Percentiles rank a stretch among this genome's conserved stretches.
These are phyloP conservation scores for Cichlasoma orientale DNA, from an alignment of 2,797 vertebrate species.

Conservation along the genomic window DNA sequence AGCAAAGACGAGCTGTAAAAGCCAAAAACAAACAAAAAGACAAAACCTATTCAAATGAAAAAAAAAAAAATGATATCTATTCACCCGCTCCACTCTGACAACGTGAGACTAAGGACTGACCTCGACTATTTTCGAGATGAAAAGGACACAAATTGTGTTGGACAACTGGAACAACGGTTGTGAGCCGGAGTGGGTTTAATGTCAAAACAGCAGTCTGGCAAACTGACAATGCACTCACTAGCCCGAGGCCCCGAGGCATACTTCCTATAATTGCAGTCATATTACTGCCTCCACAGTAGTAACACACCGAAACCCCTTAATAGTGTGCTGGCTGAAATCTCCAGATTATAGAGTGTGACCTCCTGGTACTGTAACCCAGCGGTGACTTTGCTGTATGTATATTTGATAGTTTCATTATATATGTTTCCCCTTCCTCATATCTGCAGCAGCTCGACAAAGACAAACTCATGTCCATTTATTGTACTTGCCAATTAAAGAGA, in stretches of 20 bases:
- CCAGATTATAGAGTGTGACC: conserved; percentile 38
- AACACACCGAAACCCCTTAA: conserved; percentile 24
- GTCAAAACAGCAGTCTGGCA: conserved; percentile 67
- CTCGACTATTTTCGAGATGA: conserved; percentile 66
- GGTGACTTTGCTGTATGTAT: conserved; percentile 20
- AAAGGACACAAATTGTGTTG: conserved; percentile 71
- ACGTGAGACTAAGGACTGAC: conserved; percentile 41
- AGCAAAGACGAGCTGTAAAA: not conserved
- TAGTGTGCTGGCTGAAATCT: conserved; percentile 26
- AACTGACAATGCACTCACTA: conserved; percentile 54
- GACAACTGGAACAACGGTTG: conserved; percentile 75
- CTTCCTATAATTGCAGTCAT: conserved; percentile 52
- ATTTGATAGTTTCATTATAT: conserved; percentile 38
- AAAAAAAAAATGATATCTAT: not conserved
- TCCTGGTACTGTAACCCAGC: conserved; percentile 17
- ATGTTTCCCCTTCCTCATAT: conserved; percentile 9
- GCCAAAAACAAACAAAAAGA: not conserved
- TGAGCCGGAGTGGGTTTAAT: conserved; percentile 69
- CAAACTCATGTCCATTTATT: conserved; percentile 54
- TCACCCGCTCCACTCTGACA: conserved; percentile 25
- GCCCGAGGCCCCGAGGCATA: conserved; percentile 56
- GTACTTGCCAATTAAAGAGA: conserved; percentile 41
- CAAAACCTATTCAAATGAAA: not conserved
- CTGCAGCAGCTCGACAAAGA: conserved; percentile 37
- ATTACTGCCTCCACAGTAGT: conserved; percentile 47